phyloP scores from a whole-genome alignment of 2,797 vertebrate genomes.

The Mormyrus hasselquistii region DNA sequence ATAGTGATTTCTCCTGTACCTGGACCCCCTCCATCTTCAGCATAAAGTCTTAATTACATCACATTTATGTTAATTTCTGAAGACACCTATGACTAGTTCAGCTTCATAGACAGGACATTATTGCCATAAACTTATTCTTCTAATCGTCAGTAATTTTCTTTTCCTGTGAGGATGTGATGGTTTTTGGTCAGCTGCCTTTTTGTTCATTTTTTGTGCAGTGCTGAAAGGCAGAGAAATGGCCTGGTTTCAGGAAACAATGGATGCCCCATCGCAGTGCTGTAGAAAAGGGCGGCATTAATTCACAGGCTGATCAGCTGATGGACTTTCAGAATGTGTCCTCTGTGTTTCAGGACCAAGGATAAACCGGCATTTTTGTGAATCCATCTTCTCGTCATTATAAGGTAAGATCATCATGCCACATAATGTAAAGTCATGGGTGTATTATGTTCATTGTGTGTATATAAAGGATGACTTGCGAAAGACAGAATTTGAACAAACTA shows the following conservation, averaged over 20 bases:
- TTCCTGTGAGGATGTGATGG: neutral
- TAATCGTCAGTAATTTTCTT: neutral
- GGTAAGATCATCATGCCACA: neutral
- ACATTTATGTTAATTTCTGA: neutral
- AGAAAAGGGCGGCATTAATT: neutral
- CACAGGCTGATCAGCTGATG: neutral
- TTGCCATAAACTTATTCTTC: neutral
- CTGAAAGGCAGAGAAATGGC: neutral
- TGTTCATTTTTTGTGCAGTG: neutral
- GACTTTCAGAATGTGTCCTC: neutral
- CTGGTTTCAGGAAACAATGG: neutral
- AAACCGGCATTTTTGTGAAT: constrained; percentile 5
- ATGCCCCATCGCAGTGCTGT: too few species aligned
- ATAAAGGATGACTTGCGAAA: neutral
- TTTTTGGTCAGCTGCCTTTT: neutral
- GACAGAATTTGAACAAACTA: neutral
- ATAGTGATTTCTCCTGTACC: neutral
- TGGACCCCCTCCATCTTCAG: neutral
- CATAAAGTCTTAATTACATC: neutral
- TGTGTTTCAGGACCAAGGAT: constrained; percentile 17
- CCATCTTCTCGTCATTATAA: constrained; percentile 13
- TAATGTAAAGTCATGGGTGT: neutral
- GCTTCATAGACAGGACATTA: neutral
- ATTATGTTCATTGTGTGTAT: neutral
- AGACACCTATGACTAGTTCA: neutral